phyloP scores from a whole-genome alignment of 2,888 invertebrate genomes.

The Cylloceria caligata region DNA sequence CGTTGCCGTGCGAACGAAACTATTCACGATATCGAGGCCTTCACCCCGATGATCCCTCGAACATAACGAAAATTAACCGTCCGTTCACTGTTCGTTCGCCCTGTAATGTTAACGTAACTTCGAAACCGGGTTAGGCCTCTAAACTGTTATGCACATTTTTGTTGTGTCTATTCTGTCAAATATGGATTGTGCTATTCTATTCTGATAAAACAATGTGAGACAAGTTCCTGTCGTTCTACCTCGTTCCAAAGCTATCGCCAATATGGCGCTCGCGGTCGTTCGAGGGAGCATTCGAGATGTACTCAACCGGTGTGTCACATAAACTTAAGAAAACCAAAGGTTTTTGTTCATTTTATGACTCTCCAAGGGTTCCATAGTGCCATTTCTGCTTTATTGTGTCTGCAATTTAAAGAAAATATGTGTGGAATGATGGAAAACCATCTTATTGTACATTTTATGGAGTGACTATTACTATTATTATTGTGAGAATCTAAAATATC shows the following conservation, averaged over 20 bases:
- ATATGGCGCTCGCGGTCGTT: no score
- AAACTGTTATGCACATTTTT: no score
- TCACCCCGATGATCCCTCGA: conserved; percentile 62
- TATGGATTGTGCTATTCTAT: no score
- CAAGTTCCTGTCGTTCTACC: no score
- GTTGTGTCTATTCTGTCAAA: no score
- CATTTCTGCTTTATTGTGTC: neutral
- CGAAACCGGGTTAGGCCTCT: neutral
- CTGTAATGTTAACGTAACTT: neutral
- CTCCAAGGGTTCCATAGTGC: neutral
- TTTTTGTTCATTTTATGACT: neutral
- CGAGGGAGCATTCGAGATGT: no score
- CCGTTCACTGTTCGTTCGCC: neutral
- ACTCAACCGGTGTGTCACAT: no score
- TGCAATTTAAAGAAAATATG: neutral
- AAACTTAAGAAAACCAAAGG: neutral
- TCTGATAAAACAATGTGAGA: no score
- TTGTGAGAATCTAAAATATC: neutral
- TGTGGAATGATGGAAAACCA: neutral
- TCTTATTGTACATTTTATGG: neutral
- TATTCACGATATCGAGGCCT: conserved; percentile 59
- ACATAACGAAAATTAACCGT: conserved; percentile 58
- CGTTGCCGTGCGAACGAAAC: conserved; percentile 12
- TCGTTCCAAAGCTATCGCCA: no score
- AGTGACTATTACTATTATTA: neutral